These are phyloP conservation scores for Otolemur garnettii DNA, from an alignment of 2,113 vertebrate genomes.

Conservation along the genomic window DNA sequence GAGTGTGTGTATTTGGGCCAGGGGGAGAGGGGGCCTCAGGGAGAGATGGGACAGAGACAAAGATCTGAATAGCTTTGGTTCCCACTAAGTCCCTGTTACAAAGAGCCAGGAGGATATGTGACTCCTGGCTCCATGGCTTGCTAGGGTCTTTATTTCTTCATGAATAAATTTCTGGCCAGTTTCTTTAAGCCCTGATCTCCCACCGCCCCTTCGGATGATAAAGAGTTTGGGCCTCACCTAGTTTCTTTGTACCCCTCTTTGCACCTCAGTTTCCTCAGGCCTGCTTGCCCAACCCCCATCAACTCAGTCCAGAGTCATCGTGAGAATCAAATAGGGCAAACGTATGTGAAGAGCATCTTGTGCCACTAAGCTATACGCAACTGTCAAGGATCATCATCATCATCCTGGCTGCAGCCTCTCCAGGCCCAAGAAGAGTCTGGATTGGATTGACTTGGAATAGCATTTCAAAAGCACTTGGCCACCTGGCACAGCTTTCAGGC, in stretches of 20 bases:
- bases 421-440: not conserved
- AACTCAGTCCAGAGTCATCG: not conserved
- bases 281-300: not conserved
- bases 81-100: not conserved
- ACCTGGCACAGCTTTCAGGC: slow-evolving; percentile 30
- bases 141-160: not conserved
- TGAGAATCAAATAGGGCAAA: not conserved
- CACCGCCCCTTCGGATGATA: accelerated
- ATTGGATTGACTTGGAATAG: not conserved
- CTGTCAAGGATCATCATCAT: not conserved
- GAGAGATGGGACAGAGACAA: not conserved
- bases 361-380: not conserved
- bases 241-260: not conserved
- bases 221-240: too few species aligned
- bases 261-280: not conserved
- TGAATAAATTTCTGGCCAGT: not conserved
- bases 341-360: not conserved
- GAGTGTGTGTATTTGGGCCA: not conserved
- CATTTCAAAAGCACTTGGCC: not conserved
- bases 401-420: not conserved
- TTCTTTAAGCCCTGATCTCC: not conserved
- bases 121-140: too few species aligned
- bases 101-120: not conserved
- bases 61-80: not conserved
- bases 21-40: not conserved